Conservation (phyloP, 2,797 vertebrate species). For the Buphagus erythrorhynchus region DNA sequence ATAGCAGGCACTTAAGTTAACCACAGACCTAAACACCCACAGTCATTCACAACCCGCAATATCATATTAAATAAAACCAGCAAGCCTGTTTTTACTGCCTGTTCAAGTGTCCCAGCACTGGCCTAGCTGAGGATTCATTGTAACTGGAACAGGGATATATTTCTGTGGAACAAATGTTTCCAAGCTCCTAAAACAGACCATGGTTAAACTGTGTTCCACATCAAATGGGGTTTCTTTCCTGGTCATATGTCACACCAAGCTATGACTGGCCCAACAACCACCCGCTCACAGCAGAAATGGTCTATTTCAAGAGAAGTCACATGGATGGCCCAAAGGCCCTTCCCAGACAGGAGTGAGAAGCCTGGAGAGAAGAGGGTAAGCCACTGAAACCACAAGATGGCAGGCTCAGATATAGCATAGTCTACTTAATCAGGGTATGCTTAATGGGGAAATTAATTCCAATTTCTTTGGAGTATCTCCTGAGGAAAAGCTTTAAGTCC, state of each 20-base stretch:
- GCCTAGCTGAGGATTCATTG: constrained; percentile 25
- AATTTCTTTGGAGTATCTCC: neutral
- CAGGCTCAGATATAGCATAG: neutral
- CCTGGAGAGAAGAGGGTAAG: neutral
- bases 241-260: constrained; percentile 60
- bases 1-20: neutral
- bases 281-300: neutral
- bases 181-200: constrained; percentile 64
- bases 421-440: neutral
- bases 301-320: constrained; percentile 64
- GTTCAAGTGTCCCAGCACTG: neutral
- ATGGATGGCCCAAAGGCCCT: constrained; percentile 38
- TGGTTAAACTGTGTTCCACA: constrained; percentile 50
- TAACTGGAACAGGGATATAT: constrained; percentile 43
- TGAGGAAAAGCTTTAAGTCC: neutral
- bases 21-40: constrained; percentile 32
- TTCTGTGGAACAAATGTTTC: constrained; percentile 67
- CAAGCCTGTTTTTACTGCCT: constrained; percentile 32
- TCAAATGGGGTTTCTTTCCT: constrained; percentile 68
- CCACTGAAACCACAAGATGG: neutral
- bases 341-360: constrained; percentile 31
- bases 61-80: constrained; percentile 12
- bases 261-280: constrained; percentile 49
- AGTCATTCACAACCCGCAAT: neutral
- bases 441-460: neutral